Conservation (phyloP, 2,888 invertebrate genomes). For the Tetrapedia diversipes region DNA sequence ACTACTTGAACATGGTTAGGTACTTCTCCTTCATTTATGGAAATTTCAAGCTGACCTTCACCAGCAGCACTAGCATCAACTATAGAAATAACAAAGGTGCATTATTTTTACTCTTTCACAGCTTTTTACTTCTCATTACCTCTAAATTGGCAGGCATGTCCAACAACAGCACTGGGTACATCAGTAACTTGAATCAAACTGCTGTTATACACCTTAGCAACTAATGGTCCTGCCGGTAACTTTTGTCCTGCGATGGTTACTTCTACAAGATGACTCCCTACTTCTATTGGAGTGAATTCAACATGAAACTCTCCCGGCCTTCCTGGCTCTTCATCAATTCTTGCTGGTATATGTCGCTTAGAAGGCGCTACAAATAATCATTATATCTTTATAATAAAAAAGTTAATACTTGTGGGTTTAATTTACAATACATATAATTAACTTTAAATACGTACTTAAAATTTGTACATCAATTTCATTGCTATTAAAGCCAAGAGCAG, state of each 20-base stretch:
- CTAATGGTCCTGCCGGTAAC: constrained; percentile 93
- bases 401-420: background rate
- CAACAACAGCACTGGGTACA: constrained; percentile 96
- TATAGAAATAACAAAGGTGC: constrained; percentile 82
- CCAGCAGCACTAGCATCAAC: constrained; percentile 99
- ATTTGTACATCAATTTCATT: constrained; percentile 85
- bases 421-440: background rate
- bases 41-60: constrained; percentile 99
- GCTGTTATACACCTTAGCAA: constrained; percentile 97
- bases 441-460: constrained; percentile 82
- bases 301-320: constrained; percentile 93
- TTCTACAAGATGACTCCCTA: constrained; percentile 97
- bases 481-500: constrained; percentile 86
- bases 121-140: constrained; percentile 84
- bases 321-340: constrained; percentile 91
- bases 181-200: constrained; percentile 97
- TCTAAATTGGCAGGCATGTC: constrained; percentile 98
- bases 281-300: constrained; percentile 96
- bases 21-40: constrained; percentile 99
- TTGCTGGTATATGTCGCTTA: constrained; percentile 91
- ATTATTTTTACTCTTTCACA: background rate
- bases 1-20: constrained; percentile 99
- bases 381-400: background rate
- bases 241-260: constrained; percentile 95
- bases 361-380: constrained; percentile 87